These are phyloP conservation scores for Nudaria mundana DNA, from an alignment of 2,888 invertebrate species.

Conservation along the genomic window DNA sequence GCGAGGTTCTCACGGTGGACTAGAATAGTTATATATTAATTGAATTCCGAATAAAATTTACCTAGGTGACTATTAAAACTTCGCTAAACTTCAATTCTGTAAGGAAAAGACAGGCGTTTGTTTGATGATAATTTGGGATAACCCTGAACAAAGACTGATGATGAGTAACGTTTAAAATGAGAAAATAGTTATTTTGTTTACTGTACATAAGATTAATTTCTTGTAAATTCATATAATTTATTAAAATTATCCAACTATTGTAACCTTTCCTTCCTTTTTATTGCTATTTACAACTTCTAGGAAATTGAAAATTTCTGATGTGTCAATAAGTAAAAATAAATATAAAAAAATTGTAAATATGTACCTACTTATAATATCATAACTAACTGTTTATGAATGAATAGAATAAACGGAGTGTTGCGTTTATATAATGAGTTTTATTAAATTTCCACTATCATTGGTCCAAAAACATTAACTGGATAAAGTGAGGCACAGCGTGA, in stretches of 20 bases:
- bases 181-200: constrained; percentile 27
- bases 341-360: constrained; percentile 44
- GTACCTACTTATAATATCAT: constrained; percentile 40
- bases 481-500: no score
- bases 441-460: no score
- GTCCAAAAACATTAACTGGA: no score
- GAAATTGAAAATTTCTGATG: constrained; percentile 22
- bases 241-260: constrained; percentile 11
- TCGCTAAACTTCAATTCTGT: constrained; percentile 25
- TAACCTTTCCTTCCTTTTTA: constrained; percentile 12
- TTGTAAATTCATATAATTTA: constrained; percentile 18
- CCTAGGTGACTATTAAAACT: constrained; percentile 11
- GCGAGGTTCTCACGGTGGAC: no score
- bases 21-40: constrained; percentile 17
- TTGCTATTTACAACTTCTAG: constrained; percentile 12
- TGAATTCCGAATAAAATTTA: constrained; percentile 14
- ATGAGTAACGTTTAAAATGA: constrained; percentile 44
- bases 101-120: no score
- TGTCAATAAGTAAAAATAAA: constrained; percentile 27
- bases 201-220: constrained; percentile 30
- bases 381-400: constrained; percentile 44
- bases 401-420: constrained; percentile 57
- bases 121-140: constrained; percentile 48
- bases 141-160: constrained; percentile 71
- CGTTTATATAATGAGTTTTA: constrained; percentile 34